Evolutionary conservation across 2,797 vertebrate genomes (phyloP).

Genomic region (Dicrostonyx torquatus): DNA sequence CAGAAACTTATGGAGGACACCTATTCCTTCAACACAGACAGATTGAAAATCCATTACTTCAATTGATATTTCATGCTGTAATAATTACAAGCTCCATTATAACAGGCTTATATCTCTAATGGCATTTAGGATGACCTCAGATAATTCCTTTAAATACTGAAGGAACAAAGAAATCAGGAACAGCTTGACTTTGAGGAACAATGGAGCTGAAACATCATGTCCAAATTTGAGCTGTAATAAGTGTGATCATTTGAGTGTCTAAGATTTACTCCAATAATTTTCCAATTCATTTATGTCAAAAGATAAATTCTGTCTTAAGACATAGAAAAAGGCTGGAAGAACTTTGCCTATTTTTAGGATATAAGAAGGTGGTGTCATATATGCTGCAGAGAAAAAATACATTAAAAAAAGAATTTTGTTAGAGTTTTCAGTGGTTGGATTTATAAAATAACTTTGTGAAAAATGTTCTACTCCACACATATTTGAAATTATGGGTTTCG

Average conservation of each 20-base stretch:
- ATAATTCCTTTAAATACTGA: not conserved
- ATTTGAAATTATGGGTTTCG: not conserved
- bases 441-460: not conserved
- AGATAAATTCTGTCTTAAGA: not conserved
- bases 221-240: not conserved
- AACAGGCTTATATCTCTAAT: not conserved
- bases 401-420: not conserved
- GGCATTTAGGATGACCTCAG: not conserved
- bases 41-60: not conserved
- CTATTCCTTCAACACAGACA: not conserved
- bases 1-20: too few relatives aligned
- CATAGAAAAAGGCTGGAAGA: not conserved
- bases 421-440: not conserved
- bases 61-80: not conserved
- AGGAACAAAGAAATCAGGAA: not conserved
- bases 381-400: not conserved
- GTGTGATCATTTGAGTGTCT: not conserved
- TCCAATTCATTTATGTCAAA: not conserved
- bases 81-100: not conserved
- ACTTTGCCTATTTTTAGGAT: not conserved
- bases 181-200: not conserved
- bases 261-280: not conserved
- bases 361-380: not conserved
- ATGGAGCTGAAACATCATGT: not conserved
- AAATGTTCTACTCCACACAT: not conserved